These are phyloP conservation scores for Heliconius nattereri DNA, from an alignment of 1,140 invertebrate genomes.

Conservation along the genomic window DNA sequence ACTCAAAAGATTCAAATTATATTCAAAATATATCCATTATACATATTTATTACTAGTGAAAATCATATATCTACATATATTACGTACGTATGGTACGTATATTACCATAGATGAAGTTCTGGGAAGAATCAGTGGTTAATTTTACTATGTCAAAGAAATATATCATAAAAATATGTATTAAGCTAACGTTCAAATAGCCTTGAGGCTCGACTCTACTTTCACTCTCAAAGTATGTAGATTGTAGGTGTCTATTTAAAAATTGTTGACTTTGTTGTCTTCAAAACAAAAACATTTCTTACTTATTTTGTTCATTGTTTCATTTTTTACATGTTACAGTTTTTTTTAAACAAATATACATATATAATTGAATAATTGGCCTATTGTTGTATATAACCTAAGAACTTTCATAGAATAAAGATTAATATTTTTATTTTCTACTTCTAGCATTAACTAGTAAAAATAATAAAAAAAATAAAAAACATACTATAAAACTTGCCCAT, in stretches of 20 bases:
- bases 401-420: no score
- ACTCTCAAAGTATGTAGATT: neutral
- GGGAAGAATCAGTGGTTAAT: neutral
- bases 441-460: no score
- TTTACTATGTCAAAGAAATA: neutral
- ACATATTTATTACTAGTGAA: neutral
- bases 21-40: neutral
- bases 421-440: no score
- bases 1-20: neutral
- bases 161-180: neutral
- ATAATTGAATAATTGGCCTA: no score
- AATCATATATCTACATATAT: no score
- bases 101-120: no score
- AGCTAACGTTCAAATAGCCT: neutral
- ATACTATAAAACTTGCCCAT: no score
- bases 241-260: constrained; percentile 8
- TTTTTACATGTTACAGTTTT: neutral
- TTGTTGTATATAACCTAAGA: no score
- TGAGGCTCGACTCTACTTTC: neutral
- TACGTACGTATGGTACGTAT: no score
- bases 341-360: no score
- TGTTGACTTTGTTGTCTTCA: neutral
- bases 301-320: neutral
- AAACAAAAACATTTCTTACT: neutral
- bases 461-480: no score